Conservation (phyloP, 2,113 vertebrate species). For the Felis chaus region DNA sequence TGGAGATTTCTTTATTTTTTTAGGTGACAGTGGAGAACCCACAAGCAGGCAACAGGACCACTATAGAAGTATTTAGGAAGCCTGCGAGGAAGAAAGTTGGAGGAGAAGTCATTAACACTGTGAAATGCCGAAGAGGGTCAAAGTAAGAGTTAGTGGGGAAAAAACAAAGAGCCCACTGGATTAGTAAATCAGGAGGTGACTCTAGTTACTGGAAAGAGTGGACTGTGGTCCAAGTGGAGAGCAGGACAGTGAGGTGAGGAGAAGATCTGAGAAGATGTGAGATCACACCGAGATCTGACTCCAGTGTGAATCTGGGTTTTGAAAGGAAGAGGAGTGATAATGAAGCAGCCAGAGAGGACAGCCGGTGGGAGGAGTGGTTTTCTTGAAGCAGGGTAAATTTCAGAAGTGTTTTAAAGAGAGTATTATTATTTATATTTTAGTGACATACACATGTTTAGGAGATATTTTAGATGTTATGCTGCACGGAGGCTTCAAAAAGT, state of each 20-base stretch:
- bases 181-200: not conserved
- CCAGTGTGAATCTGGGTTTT: not conserved
- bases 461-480: not conserved
- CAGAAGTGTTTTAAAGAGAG: slow-evolving; percentile 1
- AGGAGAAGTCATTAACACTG: not conserved
- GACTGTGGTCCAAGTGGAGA: not conserved
- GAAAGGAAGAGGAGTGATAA: not conserved
- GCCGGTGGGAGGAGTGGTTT: not conserved
- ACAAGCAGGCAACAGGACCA: not conserved
- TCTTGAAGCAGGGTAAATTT: not conserved
- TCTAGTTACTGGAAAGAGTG: too few relatives aligned
- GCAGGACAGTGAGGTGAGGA: not conserved
- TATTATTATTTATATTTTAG: not conserved
- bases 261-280: not conserved
- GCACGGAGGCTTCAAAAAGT: not conserved
- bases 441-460: not conserved
- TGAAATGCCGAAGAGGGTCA: not conserved
- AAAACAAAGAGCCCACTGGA: not conserved
- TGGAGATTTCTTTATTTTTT: not conserved
- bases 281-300: not conserved
- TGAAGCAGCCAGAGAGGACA: not conserved
- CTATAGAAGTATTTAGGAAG: not conserved
- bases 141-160: not conserved
- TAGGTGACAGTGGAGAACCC: not conserved
- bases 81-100: not conserved